Evolutionary conservation across 2,888 invertebrate species (phyloP), one percentile per base, ranked within the genome.

Genomic region (Callimorpha dominula): DNA sequence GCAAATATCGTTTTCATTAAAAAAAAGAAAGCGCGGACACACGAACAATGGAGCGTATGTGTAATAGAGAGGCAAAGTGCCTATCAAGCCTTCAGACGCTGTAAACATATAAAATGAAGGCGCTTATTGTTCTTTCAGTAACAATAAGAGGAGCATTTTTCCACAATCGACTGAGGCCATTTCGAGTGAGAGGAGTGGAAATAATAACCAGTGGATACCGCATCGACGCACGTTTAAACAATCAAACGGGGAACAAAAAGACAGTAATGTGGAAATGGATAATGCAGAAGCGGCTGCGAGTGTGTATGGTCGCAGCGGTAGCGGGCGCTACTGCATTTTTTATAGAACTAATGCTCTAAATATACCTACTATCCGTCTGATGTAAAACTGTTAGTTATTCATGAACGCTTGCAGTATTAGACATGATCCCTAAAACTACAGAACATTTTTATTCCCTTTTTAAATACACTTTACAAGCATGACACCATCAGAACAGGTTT

Each of bases 171-270:
- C 92, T 94, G 93, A 91, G 92, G 91, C 94, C 93, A 91, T 93
- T 94, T 92, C 89, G 89, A 95, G 94, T 92, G 93, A 94, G 94
- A 94, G 92, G 89, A 88, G 88, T 91, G 91, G 93, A 91, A 93
- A 93, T 91, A 93, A 93, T 93, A 94, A 93, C 93, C 91, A 91
- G 88, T 91, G 94, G 92, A 92, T 92, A 94, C 93, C 91, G 91
- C 95, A 95, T 95, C 93, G 94, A 94, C 93, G 94, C 94, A 93
- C 94, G 94, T 92, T 94, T 94, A 95, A 94, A 95, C 95, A 95
- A 95, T 95, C 95, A 94, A 92, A 93, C 90, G 90, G 88, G 86
- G 93, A 95, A 95, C 94, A 95, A 95, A 95, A 95, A 95, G 94
- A 92, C 91, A 91, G 91, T 93, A 94, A 95, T 94, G 94, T 92